Percentiles rank a stretch among this genome's conserved stretches.
Evolutionary conservation across 1,140 invertebrate genomes (phyloP).

Genomic region (Drosophila subpulchrella): DNA sequence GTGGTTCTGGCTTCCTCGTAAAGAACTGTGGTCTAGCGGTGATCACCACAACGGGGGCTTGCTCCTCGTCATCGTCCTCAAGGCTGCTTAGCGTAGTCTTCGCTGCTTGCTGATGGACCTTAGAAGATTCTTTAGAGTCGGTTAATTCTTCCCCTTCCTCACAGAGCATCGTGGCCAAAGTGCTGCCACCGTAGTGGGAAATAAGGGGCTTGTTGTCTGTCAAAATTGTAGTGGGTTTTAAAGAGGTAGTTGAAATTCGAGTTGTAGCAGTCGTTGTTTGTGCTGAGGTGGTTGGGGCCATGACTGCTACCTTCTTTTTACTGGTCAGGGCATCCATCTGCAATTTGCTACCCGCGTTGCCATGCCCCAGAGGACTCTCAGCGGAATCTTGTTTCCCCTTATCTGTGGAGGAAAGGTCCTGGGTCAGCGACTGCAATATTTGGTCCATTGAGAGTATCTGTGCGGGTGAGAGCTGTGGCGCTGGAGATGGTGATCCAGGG

Average conservation of each 20-base stretch:
- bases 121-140: conserved; percentile 36
- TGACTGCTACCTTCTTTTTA: conserved; percentile 50
- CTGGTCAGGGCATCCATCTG: conserved; percentile 49
- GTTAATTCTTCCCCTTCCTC: conserved; percentile 47
- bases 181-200: conserved; percentile 67
- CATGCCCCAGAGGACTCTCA: conserved; percentile 50
- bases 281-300: not conserved
- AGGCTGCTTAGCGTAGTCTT: conserved; percentile 60
- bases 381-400: conserved; percentile 28
- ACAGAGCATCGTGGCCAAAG: conserved; percentile 67
- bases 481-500: conserved; percentile 52
- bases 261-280: not conserved
- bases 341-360: conserved; percentile 49
- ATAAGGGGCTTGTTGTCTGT: conserved; percentile 42
- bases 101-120: not conserved
- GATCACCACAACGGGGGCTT: conserved; percentile 64
- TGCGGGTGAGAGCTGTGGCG: conserved; percentile 53
- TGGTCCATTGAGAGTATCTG: conserved; percentile 77
- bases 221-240: conserved; percentile 28
- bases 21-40: conserved; percentile 73
- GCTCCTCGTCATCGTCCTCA: conserved; percentile 43
- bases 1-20: conserved; percentile 26
- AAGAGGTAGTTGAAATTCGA: not conserved
- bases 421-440: conserved; percentile 68
- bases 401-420: conserved; percentile 48